phyloP scores from a whole-genome alignment of 2,797 vertebrate species.

The Ambastaia sidthimunki region DNA sequence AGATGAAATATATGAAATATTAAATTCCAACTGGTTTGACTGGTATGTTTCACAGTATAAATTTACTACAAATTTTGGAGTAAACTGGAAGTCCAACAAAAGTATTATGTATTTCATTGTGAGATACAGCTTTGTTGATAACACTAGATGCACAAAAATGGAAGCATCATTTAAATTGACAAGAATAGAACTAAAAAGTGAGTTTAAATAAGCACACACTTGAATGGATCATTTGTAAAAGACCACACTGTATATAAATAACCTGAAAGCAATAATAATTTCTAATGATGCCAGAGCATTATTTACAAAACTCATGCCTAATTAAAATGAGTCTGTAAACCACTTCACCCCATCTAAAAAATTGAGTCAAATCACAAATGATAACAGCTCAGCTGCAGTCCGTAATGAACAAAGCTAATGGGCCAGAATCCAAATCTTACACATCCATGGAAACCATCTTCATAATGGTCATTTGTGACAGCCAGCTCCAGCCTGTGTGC shows the following conservation, averaged over 20 bases:
- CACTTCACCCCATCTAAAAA: neutral
- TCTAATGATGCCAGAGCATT: neutral
- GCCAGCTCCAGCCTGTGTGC: slow-evolving; percentile 82
- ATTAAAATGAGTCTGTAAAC: neutral
- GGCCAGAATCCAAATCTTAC: slow-evolving; percentile 85
- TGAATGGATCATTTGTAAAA: neutral
- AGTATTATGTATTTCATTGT: neutral
- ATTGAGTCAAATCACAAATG: neutral
- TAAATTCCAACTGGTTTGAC: neutral
- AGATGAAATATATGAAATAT: neutral
- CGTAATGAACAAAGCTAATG: neutral
- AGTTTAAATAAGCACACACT: neutral
- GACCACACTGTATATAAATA: neutral
- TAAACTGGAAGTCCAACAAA: neutral
- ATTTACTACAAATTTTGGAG: neutral
- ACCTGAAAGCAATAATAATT: neutral
- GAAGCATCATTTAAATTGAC: neutral
- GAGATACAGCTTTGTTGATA: neutral
- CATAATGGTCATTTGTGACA: slow-evolving; percentile 85
- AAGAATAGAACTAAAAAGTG: neutral
- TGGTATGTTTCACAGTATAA: neutral
- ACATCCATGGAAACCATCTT: slow-evolving; percentile 92
- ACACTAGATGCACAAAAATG: neutral
- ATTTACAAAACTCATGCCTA: neutral
- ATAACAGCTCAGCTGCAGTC: no score